Conservation (phyloP, 1,140 invertebrate species). For the Choristoneura fumiferana region DNA sequence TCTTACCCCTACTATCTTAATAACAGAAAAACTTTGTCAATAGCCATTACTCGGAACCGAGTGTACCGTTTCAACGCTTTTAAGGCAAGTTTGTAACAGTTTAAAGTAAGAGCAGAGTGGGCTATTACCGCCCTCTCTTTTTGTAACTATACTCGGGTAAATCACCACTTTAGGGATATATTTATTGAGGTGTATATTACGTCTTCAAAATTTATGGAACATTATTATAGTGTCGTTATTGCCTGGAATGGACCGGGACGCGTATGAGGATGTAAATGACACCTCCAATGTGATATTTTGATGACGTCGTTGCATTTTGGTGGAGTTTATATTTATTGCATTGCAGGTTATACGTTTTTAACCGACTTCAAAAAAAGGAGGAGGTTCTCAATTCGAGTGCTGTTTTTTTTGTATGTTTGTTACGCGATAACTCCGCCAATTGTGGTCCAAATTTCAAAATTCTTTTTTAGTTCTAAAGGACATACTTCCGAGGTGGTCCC, state of each 20-base stretch:
- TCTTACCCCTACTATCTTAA: conserved; percentile 30
- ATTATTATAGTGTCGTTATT: conserved; percentile 27
- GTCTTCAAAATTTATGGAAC: conserved; percentile 24
- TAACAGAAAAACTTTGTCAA: conserved; percentile 41
- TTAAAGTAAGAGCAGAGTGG: conserved; percentile 40
- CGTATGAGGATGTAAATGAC: conserved; percentile 47
- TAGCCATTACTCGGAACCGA: conserved; percentile 33
- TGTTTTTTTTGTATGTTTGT: too few species aligned
- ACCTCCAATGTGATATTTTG: conserved; percentile 53
- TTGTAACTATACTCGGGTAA: conserved; percentile 35
- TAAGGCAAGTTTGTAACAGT: conserved; percentile 36
- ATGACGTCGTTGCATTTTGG: conserved; percentile 38
- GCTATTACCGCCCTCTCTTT: conserved; percentile 43
- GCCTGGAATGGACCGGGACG: neutral
- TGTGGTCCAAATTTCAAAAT: too few species aligned
- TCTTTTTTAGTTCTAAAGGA: too few species aligned
- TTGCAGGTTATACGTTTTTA: too few species aligned
- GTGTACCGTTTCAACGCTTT: conserved; percentile 38
- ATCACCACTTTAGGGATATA: conserved; percentile 22
- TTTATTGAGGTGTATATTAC: conserved; percentile 24
- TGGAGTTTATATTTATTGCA: neutral
- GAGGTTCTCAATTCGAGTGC: too few species aligned
- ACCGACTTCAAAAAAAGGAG: too few species aligned
- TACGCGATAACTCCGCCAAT: too few species aligned
- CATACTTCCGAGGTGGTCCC: too few species aligned